Evolutionary conservation across 2,888 invertebrate species (phyloP).

Genomic region (Mamestra brassicae): DNA sequence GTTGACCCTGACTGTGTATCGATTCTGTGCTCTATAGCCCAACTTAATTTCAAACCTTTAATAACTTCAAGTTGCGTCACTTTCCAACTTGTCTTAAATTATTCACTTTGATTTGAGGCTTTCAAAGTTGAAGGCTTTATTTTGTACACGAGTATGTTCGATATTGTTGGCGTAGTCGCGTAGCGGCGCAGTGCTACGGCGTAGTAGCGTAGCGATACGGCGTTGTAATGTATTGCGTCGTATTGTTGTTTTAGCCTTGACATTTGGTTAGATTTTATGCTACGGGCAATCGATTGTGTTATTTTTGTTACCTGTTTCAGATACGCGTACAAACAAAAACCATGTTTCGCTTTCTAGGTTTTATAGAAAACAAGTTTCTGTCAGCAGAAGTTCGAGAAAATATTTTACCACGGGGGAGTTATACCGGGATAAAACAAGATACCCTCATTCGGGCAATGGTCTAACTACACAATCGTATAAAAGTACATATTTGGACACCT

Average conservation of each 20-base stretch:
- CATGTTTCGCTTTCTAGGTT: background rate
- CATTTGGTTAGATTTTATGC: background rate
- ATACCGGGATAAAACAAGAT: no score
- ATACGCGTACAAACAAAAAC: background rate
- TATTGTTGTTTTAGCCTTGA: conserved; percentile 44
- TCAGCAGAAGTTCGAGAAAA: no score
- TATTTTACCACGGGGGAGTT: no score
- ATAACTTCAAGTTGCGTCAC: conserved; percentile 64
- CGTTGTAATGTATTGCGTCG: conserved; percentile 39
- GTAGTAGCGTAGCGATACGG: conserved; percentile 31
- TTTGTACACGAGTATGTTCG: conserved; percentile 30
- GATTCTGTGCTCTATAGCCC: background rate
- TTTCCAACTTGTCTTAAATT: conserved; percentile 52
- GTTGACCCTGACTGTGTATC: background rate
- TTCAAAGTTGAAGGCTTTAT: conserved; percentile 29
- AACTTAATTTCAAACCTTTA: conserved; percentile 62
- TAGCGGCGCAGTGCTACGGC: background rate
- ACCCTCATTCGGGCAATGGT: no score
- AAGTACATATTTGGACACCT: no score
- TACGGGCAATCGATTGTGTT: conserved; percentile 14
- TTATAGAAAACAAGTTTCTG: background rate
- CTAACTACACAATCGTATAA: no score
- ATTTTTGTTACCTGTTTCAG: background rate
- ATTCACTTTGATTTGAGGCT: conserved; percentile 67
- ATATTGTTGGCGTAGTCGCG: conserved; percentile 21